phyloP scores from a whole-genome alignment of 2,797 vertebrate genomes.

The Neopelma chrysocephalum region DNA sequence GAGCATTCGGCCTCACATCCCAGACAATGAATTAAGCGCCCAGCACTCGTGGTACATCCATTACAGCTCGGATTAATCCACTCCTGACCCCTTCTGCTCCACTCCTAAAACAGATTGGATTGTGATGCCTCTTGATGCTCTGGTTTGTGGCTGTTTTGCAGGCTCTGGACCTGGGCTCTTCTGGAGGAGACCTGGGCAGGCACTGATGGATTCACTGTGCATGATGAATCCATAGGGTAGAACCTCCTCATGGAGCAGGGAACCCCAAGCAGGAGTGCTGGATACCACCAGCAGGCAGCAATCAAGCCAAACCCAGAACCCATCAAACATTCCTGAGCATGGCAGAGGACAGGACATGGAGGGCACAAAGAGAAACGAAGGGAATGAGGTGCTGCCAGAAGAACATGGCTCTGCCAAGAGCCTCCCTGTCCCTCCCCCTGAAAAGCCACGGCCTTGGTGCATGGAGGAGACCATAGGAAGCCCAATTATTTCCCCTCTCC shows the following conservation, averaged over 20 bases:
- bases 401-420: neutral
- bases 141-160: neutral
- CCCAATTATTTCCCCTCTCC: neutral
- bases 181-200: neutral
- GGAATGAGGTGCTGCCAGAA: neutral
- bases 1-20: neutral
- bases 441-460: rapidly evolving
- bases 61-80: neutral
- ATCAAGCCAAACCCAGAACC: neutral
- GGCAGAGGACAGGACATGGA: neutral
- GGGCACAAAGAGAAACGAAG: rapidly evolving
- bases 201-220: neutral
- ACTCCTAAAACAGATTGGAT: neutral
- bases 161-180: neutral
- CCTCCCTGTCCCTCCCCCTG: neutral
- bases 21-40: neutral
- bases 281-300: neutral
- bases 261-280: neutral
- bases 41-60: neutral
- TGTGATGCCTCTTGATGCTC: neutral
- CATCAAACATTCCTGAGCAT: neutral
- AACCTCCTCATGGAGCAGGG: neutral
- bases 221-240: rapidly evolving
- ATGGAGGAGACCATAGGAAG: neutral
- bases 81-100: neutral